These are phyloP conservation scores for Peucedramus taeniatus DNA, from an alignment of 2,113 vertebrate genomes.

Conservation along the genomic window DNA sequence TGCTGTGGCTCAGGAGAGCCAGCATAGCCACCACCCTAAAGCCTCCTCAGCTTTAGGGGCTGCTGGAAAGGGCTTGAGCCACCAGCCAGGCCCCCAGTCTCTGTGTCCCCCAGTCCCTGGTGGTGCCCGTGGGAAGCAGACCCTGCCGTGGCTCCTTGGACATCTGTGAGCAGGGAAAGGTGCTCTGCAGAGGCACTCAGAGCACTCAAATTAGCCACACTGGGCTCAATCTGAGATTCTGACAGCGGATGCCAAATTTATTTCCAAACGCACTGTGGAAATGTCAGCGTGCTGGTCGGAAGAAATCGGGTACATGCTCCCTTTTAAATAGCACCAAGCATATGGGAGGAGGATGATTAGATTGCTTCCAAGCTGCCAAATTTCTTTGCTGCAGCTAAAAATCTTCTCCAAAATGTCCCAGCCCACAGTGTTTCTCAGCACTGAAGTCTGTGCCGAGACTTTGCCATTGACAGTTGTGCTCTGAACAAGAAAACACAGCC, in stretches of 20 bases:
- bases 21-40: background rate
- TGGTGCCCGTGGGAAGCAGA: background rate
- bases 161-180: background rate
- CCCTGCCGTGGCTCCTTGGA: background rate
- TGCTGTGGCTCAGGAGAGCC: background rate
- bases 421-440: conserved; percentile 26
- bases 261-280: conserved; percentile 76
- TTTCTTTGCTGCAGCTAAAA: conserved; percentile 69
- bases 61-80: background rate
- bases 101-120: background rate
- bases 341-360: conserved; percentile 78
- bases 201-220: background rate
- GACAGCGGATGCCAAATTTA: conserved; percentile 70
- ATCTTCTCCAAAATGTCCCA: conserved; percentile 61
- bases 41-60: background rate
- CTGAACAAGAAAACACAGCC: conserved; percentile 9
- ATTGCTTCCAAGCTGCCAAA: conserved; percentile 74
- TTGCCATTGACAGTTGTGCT: conserved; percentile 32
- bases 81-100: background rate
- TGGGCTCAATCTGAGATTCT: conserved; percentile 62
- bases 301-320: conserved; percentile 68
- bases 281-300: conserved; percentile 75
- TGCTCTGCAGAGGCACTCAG: conserved; percentile 1
- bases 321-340: conserved; percentile 79
- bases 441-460: background rate